Evolutionary conservation across 2,888 invertebrate species (phyloP).

Genomic region (Ophonus ardosiacus): DNA sequence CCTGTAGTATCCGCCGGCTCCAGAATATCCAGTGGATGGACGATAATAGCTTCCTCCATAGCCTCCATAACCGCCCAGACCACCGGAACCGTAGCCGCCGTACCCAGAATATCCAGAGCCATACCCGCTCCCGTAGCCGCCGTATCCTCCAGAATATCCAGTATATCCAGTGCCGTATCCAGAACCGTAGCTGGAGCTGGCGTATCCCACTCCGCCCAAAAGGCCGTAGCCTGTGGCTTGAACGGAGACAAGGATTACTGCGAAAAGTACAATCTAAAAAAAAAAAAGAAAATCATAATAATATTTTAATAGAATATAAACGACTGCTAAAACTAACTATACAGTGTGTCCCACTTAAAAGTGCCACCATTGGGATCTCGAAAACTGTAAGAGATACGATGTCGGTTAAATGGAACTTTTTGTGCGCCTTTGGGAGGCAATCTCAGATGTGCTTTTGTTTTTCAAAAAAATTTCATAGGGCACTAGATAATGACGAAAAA

Average conservation of each 20-base stretch:
- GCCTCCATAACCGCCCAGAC: conserved; percentile 49
- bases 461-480: too few relatives aligned
- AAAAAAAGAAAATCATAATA: conserved; percentile 45
- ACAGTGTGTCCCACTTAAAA: too few relatives aligned
- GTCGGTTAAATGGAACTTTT: too few relatives aligned
- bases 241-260: conserved; percentile 31
- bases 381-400: too few relatives aligned
- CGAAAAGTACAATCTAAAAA: conserved; percentile 64
- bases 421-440: too few relatives aligned
- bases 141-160: conserved; percentile 24
- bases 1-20: conserved; percentile 26
- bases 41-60: conserved; percentile 59
- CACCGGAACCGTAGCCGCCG: not conserved
- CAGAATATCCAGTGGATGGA: conserved; percentile 13
- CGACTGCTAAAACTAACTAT: too few relatives aligned
- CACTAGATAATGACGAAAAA: too few relatives aligned
- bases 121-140: conserved; percentile 51
- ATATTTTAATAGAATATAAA: too few relatives aligned
- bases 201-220: conserved; percentile 34
- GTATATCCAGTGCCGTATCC: conserved; percentile 46
- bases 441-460: too few relatives aligned
- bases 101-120: conserved; percentile 5
- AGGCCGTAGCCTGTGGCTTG: conserved; percentile 66
- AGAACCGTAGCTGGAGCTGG: not conserved
- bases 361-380: too few relatives aligned